Evolutionary conservation across 2,888 invertebrate species (phyloP).

Genomic region (Acrobasis suavella): DNA sequence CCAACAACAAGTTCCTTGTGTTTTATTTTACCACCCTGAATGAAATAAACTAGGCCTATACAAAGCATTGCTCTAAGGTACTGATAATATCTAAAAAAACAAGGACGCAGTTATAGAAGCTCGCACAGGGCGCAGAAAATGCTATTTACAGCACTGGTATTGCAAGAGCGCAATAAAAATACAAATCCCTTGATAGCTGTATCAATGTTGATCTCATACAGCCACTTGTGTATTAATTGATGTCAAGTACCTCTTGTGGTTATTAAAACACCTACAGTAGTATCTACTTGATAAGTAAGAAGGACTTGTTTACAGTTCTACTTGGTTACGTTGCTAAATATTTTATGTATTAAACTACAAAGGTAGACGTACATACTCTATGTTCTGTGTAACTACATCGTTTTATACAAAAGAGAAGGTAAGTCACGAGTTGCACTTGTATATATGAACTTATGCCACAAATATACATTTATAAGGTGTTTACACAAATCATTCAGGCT

Average conservation of each 20-base stretch:
- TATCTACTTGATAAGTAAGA: background rate
- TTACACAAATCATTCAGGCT: no score
- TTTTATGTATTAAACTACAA: background rate
- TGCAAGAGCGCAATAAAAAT: background rate
- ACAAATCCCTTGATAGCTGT: background rate
- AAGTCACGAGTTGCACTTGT: background rate
- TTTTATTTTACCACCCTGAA: no score
- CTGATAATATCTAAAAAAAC: no score
- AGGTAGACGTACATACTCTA: background rate
- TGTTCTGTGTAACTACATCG: background rate
- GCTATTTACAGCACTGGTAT: no score
- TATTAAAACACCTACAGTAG: background rate
- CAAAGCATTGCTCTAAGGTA: no score
- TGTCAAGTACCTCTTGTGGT: slow-evolving; percentile 14
- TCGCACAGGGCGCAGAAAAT: no score
- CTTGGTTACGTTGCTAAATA: background rate
- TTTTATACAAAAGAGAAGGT: background rate
- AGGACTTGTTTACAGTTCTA: background rate
- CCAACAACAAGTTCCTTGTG: no score
- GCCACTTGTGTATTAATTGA: background rate
- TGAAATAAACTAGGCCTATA: no score
- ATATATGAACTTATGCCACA: background rate
- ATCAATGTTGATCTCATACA: slow-evolving; percentile 10
- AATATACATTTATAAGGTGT: no score
- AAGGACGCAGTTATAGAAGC: no score